A percentile compares a stretch with the other conserved stretches of the same genome.
phyloP scores from a whole-genome alignment of 2,113 vertebrate species.

The Cochlearius cochlearius region DNA sequence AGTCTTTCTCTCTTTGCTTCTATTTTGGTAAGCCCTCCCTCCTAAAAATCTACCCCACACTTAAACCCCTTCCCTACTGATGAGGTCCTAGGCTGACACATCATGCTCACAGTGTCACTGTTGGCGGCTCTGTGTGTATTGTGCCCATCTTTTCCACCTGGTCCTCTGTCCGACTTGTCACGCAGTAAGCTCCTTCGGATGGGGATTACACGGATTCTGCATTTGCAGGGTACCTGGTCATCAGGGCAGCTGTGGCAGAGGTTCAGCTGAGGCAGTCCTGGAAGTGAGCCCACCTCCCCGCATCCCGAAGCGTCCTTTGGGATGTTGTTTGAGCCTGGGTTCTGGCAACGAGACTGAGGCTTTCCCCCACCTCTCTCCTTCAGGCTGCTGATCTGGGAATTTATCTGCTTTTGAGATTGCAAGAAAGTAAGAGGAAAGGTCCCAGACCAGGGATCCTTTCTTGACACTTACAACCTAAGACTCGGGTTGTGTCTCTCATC shows the following conservation, averaged over 20 bases:
- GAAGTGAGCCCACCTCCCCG: neutral
- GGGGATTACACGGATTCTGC: neutral
- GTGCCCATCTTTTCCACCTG: neutral
- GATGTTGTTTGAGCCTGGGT: neutral
- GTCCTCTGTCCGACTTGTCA: neutral
- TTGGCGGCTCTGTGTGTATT: neutral
- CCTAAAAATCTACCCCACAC: neutral
- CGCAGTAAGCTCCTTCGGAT: fast-evolving
- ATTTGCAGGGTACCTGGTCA: neutral
- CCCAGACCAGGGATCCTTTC: neutral
- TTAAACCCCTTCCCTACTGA: neutral
- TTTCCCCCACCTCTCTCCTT: neutral
- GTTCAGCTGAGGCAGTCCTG: neutral
- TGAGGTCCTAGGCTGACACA: neutral
- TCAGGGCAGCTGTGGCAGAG: neutral
- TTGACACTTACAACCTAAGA: neutral
- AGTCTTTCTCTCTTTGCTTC: neutral
- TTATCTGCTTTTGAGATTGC: neutral
- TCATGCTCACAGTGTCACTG: neutral
- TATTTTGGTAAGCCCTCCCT: neutral
- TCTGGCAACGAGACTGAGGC: neutral
- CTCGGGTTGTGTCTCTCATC: neutral
- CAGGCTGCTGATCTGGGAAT: neutral
- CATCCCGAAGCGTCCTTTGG: neutral
- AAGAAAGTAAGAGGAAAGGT: neutral